Conservation (phyloP, 1,140 invertebrate species). For the Heliconius melpomene region DNA sequence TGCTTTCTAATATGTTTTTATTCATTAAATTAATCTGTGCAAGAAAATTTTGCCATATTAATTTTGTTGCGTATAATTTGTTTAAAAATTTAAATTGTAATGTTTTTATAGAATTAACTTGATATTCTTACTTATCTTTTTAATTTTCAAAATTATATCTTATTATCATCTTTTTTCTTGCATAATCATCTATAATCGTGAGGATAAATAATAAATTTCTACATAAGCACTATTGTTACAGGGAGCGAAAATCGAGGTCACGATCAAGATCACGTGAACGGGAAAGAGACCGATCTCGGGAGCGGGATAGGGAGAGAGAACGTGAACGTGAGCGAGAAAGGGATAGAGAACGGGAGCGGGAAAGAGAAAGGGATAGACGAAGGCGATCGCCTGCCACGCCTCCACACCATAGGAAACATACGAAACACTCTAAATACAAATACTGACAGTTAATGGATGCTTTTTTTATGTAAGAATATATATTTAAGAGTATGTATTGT, state of each 20-base stretch:
- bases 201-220: neutral
- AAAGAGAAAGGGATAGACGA: constrained; percentile 58
- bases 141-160: neutral
- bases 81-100: too few relatives aligned
- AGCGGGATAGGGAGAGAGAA: constrained; percentile 52
- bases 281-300: constrained; percentile 53
- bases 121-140: too few relatives aligned
- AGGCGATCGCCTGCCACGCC: constrained; percentile 67
- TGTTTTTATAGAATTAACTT: too few relatives aligned
- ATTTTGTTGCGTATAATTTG: too few relatives aligned
- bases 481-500: neutral
- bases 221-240: constrained; percentile 31
- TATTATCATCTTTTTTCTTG: neutral
- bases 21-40: too few relatives aligned
- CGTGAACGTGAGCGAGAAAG: constrained; percentile 54
- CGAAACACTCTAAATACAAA: constrained; percentile 70
- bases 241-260: constrained; percentile 65
- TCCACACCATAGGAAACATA: constrained; percentile 66
- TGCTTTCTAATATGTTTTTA: too few relatives aligned
- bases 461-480: constrained; percentile 10
- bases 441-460: constrained; percentile 49
- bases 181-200: too few relatives aligned
- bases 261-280: constrained; percentile 58
- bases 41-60: too few relatives aligned
- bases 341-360: constrained; percentile 53